Evolutionary conservation across 2,888 invertebrate genomes (phyloP).

Genomic region (Polymixis lichenea): DNA sequence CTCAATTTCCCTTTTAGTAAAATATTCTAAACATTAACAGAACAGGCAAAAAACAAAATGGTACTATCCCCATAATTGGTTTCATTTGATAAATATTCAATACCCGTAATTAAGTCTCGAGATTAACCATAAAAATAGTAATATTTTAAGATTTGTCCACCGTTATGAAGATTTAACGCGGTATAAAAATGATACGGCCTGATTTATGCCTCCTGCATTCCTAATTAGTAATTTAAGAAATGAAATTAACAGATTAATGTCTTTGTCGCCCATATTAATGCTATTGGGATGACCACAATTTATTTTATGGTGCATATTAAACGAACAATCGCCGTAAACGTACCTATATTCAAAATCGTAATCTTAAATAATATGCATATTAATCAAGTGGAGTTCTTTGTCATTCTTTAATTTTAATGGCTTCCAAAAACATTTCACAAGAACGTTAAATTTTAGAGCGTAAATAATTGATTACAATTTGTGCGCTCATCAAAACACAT

Average conservation of each 20-base stretch:
- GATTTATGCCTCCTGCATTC: constrained; percentile 62
- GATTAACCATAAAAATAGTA: constrained; percentile 59
- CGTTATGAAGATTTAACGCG: constrained; percentile 63
- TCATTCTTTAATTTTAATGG: constrained; percentile 44
- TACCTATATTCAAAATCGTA: constrained; percentile 38
- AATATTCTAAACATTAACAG: not conserved
- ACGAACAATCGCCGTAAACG: constrained; percentile 50
- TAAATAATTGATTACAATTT: constrained; percentile 26
- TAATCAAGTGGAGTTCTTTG: constrained; percentile 51
- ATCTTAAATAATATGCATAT: constrained; percentile 60
- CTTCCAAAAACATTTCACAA: constrained; percentile 31
- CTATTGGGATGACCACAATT: constrained; percentile 41
- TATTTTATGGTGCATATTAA: constrained; percentile 57
- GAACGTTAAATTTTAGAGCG: constrained; percentile 18
- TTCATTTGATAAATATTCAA: constrained; percentile 61
- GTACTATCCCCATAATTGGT: constrained; percentile 46
- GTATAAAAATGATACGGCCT: constrained; percentile 58
- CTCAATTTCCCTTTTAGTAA: constrained; percentile 18
- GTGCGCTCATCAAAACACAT: constrained; percentile 38
- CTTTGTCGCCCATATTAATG: constrained; percentile 60
- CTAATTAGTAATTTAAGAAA: constrained; percentile 64
- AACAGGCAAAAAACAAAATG: constrained; percentile 33
- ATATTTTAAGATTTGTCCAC: constrained; percentile 65
- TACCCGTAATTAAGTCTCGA: constrained; percentile 53
- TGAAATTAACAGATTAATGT: constrained; percentile 57